Evolutionary conservation across 2,797 vertebrate species (phyloP), one percentile per base, ranked within the genome.

Genomic region (Anguilla marmorata): DNA sequence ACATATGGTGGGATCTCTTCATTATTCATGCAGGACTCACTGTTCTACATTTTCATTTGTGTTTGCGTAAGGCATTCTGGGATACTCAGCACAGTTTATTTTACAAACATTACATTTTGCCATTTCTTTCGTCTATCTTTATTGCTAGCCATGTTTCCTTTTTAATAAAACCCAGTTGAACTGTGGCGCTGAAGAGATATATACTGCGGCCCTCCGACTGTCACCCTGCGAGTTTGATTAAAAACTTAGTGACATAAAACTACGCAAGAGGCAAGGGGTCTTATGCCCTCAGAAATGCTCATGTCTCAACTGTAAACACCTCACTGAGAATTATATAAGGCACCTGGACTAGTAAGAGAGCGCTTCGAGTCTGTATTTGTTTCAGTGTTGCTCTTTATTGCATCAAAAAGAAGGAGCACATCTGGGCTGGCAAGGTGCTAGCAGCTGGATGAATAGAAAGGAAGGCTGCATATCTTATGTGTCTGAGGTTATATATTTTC

Each of bases 1-100:
- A 60, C 92, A 93, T 92, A 92, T 91, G 91, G 90, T 91, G 91
- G 90, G 86, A 89, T 90, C 27, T 56, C 74, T 92, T 66, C 84
- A 93, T 92, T 90, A 91, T 93, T 92, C 85, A 93, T 91, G 84
- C 30, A 30, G 30, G 86, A 66, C 86, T 74, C 24, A 79, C 85
- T 85, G 54, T 37, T 84, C 86, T 88, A 63, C 52, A 72, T 85
- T 88, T 48, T 85, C 37, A 84, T 60, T 37, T 88, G n/a, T 63
- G 48, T 88, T 33, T 85, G 82, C 54, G 11, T 12, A 30, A 9
- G 11, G 7, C 27, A 21, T 24, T 85, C 69, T 37, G 16, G 52
- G 72, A 63, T 54, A 50, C 41, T 12, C 11, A 30, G 72, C 60
- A 19, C n/a, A 48, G 19, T 85, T 56, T 33, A 16, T 88, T 88